Conservation (phyloP, 2,797 vertebrate genomes). For the Lutjanus argentimaculatus region DNA sequence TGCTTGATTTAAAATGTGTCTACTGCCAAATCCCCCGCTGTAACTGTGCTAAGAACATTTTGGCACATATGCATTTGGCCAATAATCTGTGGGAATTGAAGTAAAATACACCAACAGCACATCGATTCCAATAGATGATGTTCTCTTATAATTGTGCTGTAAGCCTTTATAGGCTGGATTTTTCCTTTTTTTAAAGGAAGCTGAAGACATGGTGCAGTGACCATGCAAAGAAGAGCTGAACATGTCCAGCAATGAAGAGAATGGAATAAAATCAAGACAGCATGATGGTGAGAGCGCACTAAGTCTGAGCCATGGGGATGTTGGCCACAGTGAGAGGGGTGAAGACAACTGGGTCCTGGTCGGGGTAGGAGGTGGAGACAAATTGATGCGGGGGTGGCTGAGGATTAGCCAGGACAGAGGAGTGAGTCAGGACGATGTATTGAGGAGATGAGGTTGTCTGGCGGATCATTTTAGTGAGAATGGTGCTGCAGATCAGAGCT, state of each 20-base stretch:
- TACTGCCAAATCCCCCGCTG: neutral
- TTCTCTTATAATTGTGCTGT: neutral
- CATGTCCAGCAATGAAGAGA: neutral
- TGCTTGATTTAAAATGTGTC: neutral
- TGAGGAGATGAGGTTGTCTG: conserved; percentile 47
- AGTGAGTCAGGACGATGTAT: conserved; percentile 69
- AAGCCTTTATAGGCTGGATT: conserved; percentile 14
- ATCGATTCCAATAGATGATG: neutral
- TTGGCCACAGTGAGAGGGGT: conserved; percentile 59
- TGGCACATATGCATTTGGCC: neutral
- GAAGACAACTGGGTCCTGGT: conserved; percentile 63
- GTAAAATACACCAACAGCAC: no score
- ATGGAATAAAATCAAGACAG: neutral
- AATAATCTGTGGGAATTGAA: neutral
- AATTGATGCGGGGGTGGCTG: conserved; percentile 15
- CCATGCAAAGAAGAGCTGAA: neutral
- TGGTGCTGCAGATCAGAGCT: conserved; percentile 69
- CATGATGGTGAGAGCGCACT: neutral
- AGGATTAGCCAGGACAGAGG: conserved; percentile 4
- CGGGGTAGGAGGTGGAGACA: conserved; percentile 11
- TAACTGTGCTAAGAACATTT: neutral
- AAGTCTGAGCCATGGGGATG: conserved; percentile 50
- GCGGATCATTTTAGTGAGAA: conserved; percentile 51
- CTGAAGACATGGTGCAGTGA: neutral
- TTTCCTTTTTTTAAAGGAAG: conserved; percentile 19